Evolutionary conservation across 2,888 invertebrate genomes (phyloP).

Genomic region (Panopea generosa): DNA sequence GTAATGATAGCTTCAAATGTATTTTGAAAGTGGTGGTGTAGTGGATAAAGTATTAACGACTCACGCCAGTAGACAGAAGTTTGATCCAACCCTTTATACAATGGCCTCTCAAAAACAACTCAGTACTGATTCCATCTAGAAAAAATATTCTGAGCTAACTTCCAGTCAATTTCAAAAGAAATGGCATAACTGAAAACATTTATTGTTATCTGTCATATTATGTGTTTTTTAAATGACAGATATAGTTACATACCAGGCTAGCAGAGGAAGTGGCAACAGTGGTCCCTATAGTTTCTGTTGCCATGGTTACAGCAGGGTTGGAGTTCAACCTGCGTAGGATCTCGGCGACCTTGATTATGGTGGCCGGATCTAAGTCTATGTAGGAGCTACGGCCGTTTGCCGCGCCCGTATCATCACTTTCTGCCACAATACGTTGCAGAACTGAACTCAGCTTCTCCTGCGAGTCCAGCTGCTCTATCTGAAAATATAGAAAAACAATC

Average conservation of each 20-base stretch:
- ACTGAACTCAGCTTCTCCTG: slow-evolving; percentile 55
- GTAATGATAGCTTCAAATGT: too few relatives aligned
- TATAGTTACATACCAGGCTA: slow-evolving; percentile 61
- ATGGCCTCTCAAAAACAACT: too few relatives aligned
- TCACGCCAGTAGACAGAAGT: too few relatives aligned
- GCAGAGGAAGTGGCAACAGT: slow-evolving; percentile 59
- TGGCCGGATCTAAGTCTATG: slow-evolving; percentile 58
- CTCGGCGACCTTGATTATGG: slow-evolving; percentile 59
- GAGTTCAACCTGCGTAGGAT: slow-evolving; percentile 59
- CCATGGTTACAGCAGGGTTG: slow-evolving; percentile 48
- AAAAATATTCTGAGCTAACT: too few relatives aligned
- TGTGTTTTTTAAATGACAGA: too few relatives aligned
- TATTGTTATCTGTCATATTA: too few relatives aligned
- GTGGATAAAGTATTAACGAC: too few relatives aligned
- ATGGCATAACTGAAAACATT: too few relatives aligned
- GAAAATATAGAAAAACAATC: slow-evolving; percentile 18
- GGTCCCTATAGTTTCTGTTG: slow-evolving; percentile 58
- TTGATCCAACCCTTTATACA: too few relatives aligned
- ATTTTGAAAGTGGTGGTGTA: too few relatives aligned
- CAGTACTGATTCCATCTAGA: too few relatives aligned
- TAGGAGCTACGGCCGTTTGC: slow-evolving; percentile 35
- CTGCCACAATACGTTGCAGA: slow-evolving; percentile 56
- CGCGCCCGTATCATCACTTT: slow-evolving; percentile 50
- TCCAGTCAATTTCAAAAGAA: too few relatives aligned
- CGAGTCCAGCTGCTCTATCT: slow-evolving; percentile 61